A percentile compares a stretch with the other conserved stretches of the same genome.
Evolutionary conservation across 2,797 vertebrate genomes (phyloP).

Genomic region (Micropoecilia bifurca): DNA sequence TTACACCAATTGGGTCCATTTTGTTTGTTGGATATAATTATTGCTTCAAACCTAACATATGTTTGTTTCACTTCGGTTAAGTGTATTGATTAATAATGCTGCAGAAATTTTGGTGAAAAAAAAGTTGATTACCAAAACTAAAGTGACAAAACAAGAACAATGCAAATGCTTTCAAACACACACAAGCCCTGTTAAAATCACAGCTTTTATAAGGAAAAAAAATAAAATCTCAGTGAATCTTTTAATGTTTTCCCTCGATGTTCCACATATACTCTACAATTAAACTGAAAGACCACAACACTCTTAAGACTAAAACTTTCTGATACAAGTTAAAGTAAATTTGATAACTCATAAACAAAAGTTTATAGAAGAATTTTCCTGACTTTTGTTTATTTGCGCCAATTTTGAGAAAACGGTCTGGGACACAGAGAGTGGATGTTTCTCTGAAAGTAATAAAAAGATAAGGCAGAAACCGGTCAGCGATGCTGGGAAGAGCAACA

Average conservation of each 20-base stretch:
- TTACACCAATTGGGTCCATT: neutral
- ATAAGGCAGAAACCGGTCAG: neutral
- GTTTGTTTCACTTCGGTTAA: neutral
- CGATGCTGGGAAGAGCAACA: neutral
- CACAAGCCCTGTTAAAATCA: neutral
- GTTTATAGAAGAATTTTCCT: neutral
- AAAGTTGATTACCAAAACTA: neutral
- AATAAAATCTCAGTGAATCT: neutral
- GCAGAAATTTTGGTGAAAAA: neutral
- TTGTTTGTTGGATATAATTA: neutral
- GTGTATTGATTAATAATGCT: neutral
- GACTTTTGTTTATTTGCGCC: neutral
- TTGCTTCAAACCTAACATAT: neutral
- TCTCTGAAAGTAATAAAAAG: neutral
- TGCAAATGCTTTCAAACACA: neutral
- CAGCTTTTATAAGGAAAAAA: neutral
- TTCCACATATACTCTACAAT: neutral
- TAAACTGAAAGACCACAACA: neutral
- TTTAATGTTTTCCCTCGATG: neutral
- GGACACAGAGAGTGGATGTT: neutral
- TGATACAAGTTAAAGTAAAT: neutral
- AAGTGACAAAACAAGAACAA: neutral
- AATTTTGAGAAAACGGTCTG: neutral
- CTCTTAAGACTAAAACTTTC: neutral
- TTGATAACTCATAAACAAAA: neutral